Evolutionary conservation across 1,140 invertebrate genomes (phyloP), one percentile per base, ranked within the genome.

Genomic region (Orchestia grillus): DNA sequence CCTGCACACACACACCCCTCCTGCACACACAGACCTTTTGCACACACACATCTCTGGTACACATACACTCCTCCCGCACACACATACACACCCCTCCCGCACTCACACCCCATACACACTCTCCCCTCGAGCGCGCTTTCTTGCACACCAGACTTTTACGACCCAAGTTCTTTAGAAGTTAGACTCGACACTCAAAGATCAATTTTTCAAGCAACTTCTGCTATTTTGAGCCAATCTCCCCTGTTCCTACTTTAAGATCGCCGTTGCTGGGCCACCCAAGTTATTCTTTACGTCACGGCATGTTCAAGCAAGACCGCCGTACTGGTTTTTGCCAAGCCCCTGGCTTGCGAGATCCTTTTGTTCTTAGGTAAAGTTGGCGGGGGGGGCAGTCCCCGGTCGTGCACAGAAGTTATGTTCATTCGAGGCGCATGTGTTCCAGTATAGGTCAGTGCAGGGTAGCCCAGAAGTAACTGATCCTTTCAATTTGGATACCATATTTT

Each of bases 141-240:
- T 90, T 90, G 88, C 88, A 90, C 88, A 23, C 36, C 4, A 4
- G 23, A 94, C 92, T 94, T 94, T 94, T 45, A 94, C 92, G 92
- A 94, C 40, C 92, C 4, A 94, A 94, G 15, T 94, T 94, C 92
- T 94, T 45, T 47, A 45, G 43, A 94, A 47, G 92, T 94, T 94
- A 94, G 43, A n/a, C 44, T 40, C 92, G 92, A 42, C 92, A 45
- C 92, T 94, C 92, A 40, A 94, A 94, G 92, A 94, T 94, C 92
- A 94, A 94, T 94, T 94, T 90, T 90, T 90, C 88, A 90, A 90
- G 88, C n/a, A 90, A 90, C 88, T 90, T 43, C 41, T 41, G 88
- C 88, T 90, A 90, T 90, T 90, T 90, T 90, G 43, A 90, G 88
- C 41, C 88, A 90, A 90, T 90, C 88, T 90, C 43, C 88, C 43